These are phyloP conservation scores for Tenebrio molitor DNA, from an alignment of 1,140 invertebrate species.

Conservation along the genomic window DNA sequence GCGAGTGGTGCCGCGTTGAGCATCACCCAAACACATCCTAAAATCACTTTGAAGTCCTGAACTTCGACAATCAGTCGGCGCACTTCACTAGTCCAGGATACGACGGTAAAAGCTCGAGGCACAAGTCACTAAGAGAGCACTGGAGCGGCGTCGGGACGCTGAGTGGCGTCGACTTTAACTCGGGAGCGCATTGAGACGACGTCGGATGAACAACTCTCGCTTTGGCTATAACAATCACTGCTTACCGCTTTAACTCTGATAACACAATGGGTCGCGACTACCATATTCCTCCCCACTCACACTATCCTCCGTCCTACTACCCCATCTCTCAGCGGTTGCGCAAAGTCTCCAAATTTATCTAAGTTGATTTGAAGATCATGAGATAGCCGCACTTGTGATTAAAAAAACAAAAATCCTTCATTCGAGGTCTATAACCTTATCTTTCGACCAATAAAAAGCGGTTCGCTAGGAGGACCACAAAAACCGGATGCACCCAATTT, in stretches of 20 bases:
- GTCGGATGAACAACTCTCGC: neutral
- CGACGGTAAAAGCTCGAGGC: neutral
- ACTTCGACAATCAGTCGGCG: slow-evolving; percentile 38
- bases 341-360: slow-evolving; percentile 30
- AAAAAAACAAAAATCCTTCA: slow-evolving; percentile 1
- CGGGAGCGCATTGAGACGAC: slow-evolving; percentile 14
- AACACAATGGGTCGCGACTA: slow-evolving; percentile 42
- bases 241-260: slow-evolving; percentile 38
- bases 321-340: slow-evolving; percentile 36
- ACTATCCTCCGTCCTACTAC: slow-evolving; percentile 32
- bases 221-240: slow-evolving; percentile 27
- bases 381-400: slow-evolving; percentile 16
- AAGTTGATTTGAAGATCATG: slow-evolving; percentile 9
- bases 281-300: slow-evolving; percentile 31
- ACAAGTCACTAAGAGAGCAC: slow-evolving; percentile 28
- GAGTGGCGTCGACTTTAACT: neutral
- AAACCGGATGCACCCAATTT: no score
- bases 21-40: slow-evolving; percentile 65
- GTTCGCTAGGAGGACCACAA: neutral
- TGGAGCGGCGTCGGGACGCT: neutral
- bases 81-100: slow-evolving; percentile 11
- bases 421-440: slow-evolving; percentile 32
- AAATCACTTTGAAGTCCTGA: slow-evolving; percentile 51
- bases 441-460: neutral
- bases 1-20: slow-evolving; percentile 64